A percentile compares a stretch with the other conserved stretches of the same genome.
phyloP scores from a whole-genome alignment of 1,140 invertebrate species.

The Sycobia sp. region DNA sequence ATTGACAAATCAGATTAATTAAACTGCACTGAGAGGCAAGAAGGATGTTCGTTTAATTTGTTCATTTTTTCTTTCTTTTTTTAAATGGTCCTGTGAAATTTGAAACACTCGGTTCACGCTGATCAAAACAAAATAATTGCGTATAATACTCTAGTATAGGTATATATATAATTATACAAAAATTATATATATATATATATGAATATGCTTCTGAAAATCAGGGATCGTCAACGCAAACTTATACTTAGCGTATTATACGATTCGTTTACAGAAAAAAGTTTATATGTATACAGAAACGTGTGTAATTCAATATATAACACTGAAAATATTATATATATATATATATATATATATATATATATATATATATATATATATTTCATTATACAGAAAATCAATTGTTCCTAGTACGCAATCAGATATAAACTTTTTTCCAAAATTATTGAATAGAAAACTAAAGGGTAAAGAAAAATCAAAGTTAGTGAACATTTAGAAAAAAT shows the following conservation, averaged over 20 bases:
- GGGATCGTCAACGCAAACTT: not conserved
- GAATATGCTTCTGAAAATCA: too few relatives aligned
- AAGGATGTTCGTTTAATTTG: not conserved
- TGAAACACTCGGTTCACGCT: constrained; percentile 6
- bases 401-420: too few relatives aligned
- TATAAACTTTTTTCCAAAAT: constrained; percentile 20
- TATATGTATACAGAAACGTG: too few relatives aligned
- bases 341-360: too few relatives aligned
- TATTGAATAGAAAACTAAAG: not conserved
- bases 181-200: not conserved
- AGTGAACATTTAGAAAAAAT: constrained; percentile 24
- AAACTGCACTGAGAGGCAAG: not conserved
- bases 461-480: constrained; percentile 4
- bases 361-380: too few relatives aligned
- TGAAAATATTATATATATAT: not conserved
- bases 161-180: constrained; percentile 2
- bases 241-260: not conserved
- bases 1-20: not conserved
- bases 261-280: constrained; percentile 6
- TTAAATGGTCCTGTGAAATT: constrained; percentile 23
- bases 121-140: not conserved
- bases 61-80: not conserved
- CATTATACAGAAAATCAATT: too few relatives aligned
- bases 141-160: not conserved
- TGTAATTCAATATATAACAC: too few relatives aligned